Percentiles rank a stretch among this genome's conserved stretches.
These are phyloP conservation scores for Gephyroberyx darwinii DNA, from an alignment of 2,797 vertebrate genomes.

Conservation along the genomic window DNA sequence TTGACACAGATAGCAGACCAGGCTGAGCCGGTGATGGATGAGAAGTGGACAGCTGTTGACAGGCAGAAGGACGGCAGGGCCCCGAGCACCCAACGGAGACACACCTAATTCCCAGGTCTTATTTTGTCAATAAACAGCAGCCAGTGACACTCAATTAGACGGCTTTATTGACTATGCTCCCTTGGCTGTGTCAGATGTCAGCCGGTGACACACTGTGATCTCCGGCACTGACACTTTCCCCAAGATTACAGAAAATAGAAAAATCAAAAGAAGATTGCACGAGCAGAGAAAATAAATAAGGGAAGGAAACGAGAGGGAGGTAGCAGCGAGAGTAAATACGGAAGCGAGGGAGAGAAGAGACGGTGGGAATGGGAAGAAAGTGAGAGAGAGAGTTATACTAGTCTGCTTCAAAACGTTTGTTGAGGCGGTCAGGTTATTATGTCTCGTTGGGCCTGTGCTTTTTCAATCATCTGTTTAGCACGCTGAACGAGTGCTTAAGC, in stretches of 20 bases:
- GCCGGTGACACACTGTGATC: conserved; percentile 66
- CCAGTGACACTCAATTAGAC: conserved; percentile 82
- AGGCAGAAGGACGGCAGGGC: conserved; percentile 47
- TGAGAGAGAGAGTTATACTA: conserved; percentile 1
- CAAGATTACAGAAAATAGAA: conserved; percentile 76
- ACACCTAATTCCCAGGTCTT: conserved; percentile 81
- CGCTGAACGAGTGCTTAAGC: conserved; percentile 10
- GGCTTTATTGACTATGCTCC: conserved; percentile 80
- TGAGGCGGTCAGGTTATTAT: conserved; percentile 36
- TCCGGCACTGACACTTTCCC: conserved; percentile 58
- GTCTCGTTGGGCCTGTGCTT: not conserved
- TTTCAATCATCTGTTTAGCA: not conserved
- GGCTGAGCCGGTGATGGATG: conserved; percentile 72
- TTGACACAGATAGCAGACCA: conserved; percentile 48
- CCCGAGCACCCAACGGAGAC: conserved; percentile 47
- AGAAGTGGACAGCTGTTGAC: conserved; percentile 72
- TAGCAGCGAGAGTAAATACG: conserved; percentile 23
- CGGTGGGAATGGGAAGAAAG: conserved; percentile 37
- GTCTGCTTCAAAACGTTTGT: conserved; percentile 36
- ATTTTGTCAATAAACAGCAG: conserved; percentile 83
- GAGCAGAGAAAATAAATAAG: conserved; percentile 49
- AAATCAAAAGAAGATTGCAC: conserved; percentile 64
- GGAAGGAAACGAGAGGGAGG: conserved; percentile 15
- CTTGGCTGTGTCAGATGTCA: conserved; percentile 77
- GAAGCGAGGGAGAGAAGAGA: conserved; percentile 9